Evolutionary conservation across 1,140 invertebrate species (phyloP), one percentile per base, ranked within the genome.

Genomic region (Saxidomus purpurata): DNA sequence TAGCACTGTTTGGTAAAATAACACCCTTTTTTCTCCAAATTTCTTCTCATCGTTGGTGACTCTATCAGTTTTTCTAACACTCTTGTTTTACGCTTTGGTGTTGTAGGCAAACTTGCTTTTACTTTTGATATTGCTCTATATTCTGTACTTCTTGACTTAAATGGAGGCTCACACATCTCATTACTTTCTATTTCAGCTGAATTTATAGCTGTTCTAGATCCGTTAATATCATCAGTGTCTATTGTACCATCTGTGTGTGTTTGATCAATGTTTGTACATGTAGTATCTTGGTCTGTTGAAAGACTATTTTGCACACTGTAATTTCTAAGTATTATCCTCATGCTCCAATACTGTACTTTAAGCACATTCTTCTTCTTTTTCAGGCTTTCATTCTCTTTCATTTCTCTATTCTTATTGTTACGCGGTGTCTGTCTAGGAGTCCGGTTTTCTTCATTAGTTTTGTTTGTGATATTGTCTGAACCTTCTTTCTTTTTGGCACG

Each of bases 401-500:
- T 63, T 22, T 8, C 22, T 63, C 22, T 63, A 63, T 63, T 8
- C 61, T 63, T 63, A 63, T 63, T 63, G 61, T 63, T 63, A 63
- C 61, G 61, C 61, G 61, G 61, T 63, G 22, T 63, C 22, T 8
- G 22, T 63, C 31, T 9, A 9, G 61, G 61, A 63, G 61, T 63
- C 22, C 22, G 8, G 31, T 63, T 63, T 63, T 22, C 8, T 9
- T 63, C 61, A 63, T 9, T 34, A 63, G 8, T n/a, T 63, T 63
- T 63, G 61, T 63, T 63, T 63, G 61, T 63, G 61, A 63, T 63
- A 63, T 63, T 63, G 61, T 63, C 61, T 63, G 61, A 8, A 25
- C 22, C 8, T 63, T 63, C 61, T 63, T 8, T 9, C 22, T 63
- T 63, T 63, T 63, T 63, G 22, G 22, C 8, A 8, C 22, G 8